Percentiles rank a stretch among this genome's conserved stretches.
Evolutionary conservation across 2,888 invertebrate species (phyloP).

Genomic region (Hoplodrina ambigua): DNA sequence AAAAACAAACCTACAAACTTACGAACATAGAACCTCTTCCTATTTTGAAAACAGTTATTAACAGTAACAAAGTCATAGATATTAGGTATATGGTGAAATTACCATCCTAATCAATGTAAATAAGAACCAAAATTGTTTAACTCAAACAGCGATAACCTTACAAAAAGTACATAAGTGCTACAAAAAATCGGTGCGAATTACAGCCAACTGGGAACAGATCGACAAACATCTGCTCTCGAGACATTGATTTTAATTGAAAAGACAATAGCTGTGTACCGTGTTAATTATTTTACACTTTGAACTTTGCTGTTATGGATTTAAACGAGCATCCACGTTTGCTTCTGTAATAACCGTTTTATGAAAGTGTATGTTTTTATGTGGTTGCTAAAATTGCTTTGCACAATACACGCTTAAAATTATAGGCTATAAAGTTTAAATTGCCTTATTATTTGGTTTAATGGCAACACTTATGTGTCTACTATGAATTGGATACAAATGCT

Average conservation of each 20-base stretch:
- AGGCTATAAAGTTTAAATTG: slow-evolving; percentile 39
- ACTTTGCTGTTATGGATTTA: slow-evolving; percentile 34
- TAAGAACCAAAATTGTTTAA: not conserved
- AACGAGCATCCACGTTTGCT: slow-evolving; percentile 45
- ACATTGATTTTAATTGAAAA: slow-evolving; percentile 56
- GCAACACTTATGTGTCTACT: slow-evolving; percentile 5
- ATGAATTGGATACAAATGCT: not conserved
- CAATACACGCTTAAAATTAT: slow-evolving; percentile 39
- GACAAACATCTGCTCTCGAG: slow-evolving; percentile 27
- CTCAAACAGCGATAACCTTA: not conserved
- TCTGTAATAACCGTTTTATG: slow-evolving; percentile 50
- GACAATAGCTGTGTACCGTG: slow-evolving; percentile 40
- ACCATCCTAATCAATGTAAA: slow-evolving; percentile 17
- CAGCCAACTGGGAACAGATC: not conserved
- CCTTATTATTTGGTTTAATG: slow-evolving; percentile 34
- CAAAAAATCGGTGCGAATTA: slow-evolving; percentile 12
- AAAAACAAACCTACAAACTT: no score
- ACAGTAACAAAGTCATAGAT: not conserved
- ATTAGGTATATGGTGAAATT: slow-evolving; percentile 3
- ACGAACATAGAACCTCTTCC: no score
- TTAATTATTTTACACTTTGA: slow-evolving; percentile 48
- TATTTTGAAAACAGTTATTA: no score
- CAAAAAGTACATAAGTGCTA: not conserved
- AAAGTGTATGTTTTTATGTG: slow-evolving; percentile 47
- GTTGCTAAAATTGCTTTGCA: slow-evolving; percentile 30